phyloP scores from a whole-genome alignment of 2,888 invertebrate genomes.

The Synergus gifuensis region DNA sequence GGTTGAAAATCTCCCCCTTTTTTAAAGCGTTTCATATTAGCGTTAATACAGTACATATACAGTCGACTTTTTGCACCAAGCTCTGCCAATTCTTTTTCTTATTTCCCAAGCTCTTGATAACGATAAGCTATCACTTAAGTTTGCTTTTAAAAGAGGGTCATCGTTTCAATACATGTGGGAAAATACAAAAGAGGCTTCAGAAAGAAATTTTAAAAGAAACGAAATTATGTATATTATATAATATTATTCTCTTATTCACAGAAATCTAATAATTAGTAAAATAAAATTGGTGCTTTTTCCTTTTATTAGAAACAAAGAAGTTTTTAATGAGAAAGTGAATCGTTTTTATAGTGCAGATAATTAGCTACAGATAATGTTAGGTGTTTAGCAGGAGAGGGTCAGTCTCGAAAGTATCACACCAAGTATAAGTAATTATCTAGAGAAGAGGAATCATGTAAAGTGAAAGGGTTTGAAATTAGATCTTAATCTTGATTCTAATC shows the following conservation, averaged over 20 bases:
- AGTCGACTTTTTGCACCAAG: not conserved
- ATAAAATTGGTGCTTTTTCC: not conserved
- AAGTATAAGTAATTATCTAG: not conserved
- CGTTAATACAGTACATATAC: too few relatives aligned
- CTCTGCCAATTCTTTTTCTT: slow-evolving; percentile 5
- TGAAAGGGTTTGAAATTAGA: slow-evolving; percentile 3
- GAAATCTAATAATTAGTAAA: not conserved
- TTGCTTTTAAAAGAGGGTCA: slow-evolving; percentile 24
- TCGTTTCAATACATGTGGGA: not conserved
- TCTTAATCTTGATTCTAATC: not conserved
- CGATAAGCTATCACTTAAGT: slow-evolving; percentile 22
- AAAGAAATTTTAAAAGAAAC: not conserved
- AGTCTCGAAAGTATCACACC: not conserved
- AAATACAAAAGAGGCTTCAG: not conserved
- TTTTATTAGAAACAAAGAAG: too few relatives aligned
- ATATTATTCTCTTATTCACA: not conserved
- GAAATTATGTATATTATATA: not conserved
- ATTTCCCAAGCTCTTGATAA: slow-evolving; percentile 11
- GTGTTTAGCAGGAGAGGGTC: not conserved
- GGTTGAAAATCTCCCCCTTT: too few relatives aligned
- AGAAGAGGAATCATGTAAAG: slow-evolving; percentile 1
- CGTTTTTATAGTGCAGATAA: not conserved
- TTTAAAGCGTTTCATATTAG: too few relatives aligned
- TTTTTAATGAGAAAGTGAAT: not conserved
- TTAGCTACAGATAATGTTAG: not conserved